These are phyloP conservation scores for Camptogramma bilineatum DNA, from an alignment of 2,888 invertebrate genomes.

Conservation along the genomic window DNA sequence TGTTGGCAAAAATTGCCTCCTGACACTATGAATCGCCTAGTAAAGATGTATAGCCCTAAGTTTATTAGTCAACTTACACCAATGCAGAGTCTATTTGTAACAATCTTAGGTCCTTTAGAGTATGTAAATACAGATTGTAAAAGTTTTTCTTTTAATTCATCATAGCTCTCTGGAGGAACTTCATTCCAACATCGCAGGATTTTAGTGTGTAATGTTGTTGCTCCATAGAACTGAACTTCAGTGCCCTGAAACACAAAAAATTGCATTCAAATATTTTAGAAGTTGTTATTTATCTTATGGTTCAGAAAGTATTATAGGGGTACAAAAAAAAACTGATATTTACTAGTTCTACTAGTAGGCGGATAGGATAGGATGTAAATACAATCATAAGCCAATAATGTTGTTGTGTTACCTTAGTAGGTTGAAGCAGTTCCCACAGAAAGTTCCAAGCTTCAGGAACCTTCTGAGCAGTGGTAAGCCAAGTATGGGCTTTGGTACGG, in stretches of 20 bases:
- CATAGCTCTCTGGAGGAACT: slow-evolving; percentile 92
- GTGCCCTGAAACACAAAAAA: slow-evolving; percentile 84
- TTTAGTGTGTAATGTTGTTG: slow-evolving; percentile 95
- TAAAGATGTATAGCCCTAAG: not conserved
- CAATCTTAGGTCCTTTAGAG: slow-evolving; percentile 93
- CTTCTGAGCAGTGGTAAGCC: slow-evolving; percentile 93
- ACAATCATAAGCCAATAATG: not conserved
- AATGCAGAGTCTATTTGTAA: slow-evolving; percentile 94
- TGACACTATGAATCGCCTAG: no score
- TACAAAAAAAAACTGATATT: not conserved
- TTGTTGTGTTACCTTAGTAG: slow-evolving; percentile 88
- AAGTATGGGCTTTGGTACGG: slow-evolving; percentile 92
- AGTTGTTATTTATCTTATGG: no score
- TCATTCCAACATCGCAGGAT: slow-evolving; percentile 95
- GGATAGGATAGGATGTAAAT: not conserved
- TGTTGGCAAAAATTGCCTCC: no score
- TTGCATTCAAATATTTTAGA: not conserved
- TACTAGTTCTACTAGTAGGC: no score
- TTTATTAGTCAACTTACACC: slow-evolving; percentile 87
- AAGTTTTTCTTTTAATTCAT: slow-evolving; percentile 90
- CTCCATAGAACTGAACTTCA: slow-evolving; percentile 97
- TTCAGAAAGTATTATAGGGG: no score
- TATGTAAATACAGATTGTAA: slow-evolving; percentile 91
- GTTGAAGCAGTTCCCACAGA: slow-evolving; percentile 94
- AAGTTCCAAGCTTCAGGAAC: slow-evolving; percentile 97